These are phyloP conservation scores for Parus major DNA, from an alignment of 2,113 vertebrate genomes.

Conservation along the genomic window DNA sequence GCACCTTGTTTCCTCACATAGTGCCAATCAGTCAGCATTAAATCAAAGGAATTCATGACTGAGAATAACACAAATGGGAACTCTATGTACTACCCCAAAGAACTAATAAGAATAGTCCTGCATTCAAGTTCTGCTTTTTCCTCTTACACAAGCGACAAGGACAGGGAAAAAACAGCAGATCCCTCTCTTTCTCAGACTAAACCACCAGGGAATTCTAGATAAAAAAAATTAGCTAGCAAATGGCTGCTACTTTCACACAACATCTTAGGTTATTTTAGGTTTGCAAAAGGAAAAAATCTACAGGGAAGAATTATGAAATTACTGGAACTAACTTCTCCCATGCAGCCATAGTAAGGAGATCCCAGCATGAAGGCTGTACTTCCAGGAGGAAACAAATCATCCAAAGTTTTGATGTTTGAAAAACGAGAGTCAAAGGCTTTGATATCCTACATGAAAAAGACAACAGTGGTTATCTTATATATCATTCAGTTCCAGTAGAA, in stretches of 20 bases:
- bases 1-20: neutral
- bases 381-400: conserved; percentile 87
- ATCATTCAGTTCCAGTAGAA: neutral
- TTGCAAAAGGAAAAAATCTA: neutral
- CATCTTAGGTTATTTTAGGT: neutral
- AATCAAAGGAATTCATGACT: neutral
- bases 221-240: neutral
- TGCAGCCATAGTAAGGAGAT: conserved; percentile 92
- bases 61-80: neutral
- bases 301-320: neutral
- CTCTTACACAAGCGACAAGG: neutral
- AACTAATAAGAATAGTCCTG: neutral
- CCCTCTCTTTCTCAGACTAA: neutral
- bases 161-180: neutral
- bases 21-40: neutral
- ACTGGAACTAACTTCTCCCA: conserved; percentile 86
- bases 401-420: conserved; percentile 85
- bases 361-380: conserved; percentile 94
- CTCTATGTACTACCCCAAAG: neutral
- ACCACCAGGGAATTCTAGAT: neutral
- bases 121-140: neutral
- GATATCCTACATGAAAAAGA: conserved; percentile 82
- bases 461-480: neutral
- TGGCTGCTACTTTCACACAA: neutral
- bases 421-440: conserved; percentile 86